Evolutionary conservation across 2,113 vertebrate species (phyloP).

Genomic region (Alces alces): DNA sequence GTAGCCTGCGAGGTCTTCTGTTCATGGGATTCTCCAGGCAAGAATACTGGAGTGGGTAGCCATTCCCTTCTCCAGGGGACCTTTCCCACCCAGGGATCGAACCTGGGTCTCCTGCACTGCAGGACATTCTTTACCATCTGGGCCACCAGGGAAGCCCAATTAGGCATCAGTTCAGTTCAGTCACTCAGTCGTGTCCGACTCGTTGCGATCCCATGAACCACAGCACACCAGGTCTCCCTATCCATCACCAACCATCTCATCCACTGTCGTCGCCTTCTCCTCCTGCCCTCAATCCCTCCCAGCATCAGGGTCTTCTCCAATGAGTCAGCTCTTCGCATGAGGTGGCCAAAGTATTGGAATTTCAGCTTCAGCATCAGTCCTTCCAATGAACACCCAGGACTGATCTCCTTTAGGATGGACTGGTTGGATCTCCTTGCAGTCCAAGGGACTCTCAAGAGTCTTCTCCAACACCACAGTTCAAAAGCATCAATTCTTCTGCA

Average conservation of each 20-base stretch:
- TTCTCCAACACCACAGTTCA: not conserved
- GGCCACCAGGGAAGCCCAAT: not conserved
- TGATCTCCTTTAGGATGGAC: not conserved
- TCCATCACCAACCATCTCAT: not conserved
- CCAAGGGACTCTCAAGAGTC: not conserved
- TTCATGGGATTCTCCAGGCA: not conserved
- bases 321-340: not conserved
- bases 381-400: not conserved
- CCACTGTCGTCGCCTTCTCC: not conserved
- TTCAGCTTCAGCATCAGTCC: not conserved
- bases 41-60: not conserved
- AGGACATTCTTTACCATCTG: not conserved
- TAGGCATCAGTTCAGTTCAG: not conserved
- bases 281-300: not conserved
- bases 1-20: not conserved
- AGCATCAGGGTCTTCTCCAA: not conserved
- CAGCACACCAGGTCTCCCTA: not conserved
- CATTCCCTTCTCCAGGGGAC: not conserved
- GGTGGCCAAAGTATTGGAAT: not conserved
- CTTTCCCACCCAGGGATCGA: not conserved
- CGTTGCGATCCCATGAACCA: not conserved
- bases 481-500: not conserved
- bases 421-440: not conserved
- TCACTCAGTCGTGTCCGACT: not conserved
- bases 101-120: not conserved